Conservation (phyloP, 2,888 invertebrate genomes). For the Tetrapedia diversipes region DNA sequence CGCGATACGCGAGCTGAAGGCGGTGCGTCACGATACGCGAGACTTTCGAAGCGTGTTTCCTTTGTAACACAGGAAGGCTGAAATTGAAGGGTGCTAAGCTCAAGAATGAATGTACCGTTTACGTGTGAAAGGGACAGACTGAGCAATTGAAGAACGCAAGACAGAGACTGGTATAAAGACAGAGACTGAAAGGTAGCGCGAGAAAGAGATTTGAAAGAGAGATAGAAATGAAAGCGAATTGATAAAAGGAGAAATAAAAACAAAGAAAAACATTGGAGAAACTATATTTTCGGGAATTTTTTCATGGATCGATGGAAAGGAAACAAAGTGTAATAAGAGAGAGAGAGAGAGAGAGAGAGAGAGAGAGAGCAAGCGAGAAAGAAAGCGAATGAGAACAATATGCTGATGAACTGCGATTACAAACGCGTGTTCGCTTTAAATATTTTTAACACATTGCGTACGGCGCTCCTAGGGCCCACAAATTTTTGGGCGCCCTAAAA, state of each 20-base stretch:
- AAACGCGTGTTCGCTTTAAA: conserved; percentile 18
- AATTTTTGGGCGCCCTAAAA: too few species aligned
- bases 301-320: conserved; percentile 46
- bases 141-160: conserved; percentile 31
- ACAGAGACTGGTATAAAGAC: conserved; percentile 32
- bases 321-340: conserved; percentile 1
- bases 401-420: conserved; percentile 9
- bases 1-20: conserved; percentile 49
- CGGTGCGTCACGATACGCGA: conserved; percentile 62
- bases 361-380: background rate
- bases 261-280: conserved; percentile 52
- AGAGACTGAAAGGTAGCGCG: conserved; percentile 39
- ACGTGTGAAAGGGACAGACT: conserved; percentile 42
- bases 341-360: conserved; percentile 3
- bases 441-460: too few species aligned
- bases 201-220: conserved; percentile 25
- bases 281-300: conserved; percentile 75
- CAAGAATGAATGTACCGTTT: conserved; percentile 64
- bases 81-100: conserved; percentile 79
- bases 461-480: too few species aligned
- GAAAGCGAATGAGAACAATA: conserved; percentile 2
- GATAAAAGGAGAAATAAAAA: conserved; percentile 38
- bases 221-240: conserved; percentile 31
- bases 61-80: conserved; percentile 76
- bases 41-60: conserved; percentile 69